Evolutionary conservation across 2,113 vertebrate species (phyloP), one percentile per base, ranked within the genome.

Genomic region (Hyperopisus bebe): DNA sequence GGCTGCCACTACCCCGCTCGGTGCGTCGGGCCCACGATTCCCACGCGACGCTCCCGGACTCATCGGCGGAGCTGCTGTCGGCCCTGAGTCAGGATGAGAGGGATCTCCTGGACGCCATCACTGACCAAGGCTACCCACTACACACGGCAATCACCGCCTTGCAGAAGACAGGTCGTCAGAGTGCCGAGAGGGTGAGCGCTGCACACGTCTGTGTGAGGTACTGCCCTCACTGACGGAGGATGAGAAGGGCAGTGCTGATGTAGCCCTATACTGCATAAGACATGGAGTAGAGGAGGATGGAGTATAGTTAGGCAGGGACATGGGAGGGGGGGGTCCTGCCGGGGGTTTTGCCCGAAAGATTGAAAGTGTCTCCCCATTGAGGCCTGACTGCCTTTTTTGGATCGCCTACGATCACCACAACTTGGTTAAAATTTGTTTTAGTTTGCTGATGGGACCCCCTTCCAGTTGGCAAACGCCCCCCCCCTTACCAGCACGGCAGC

Each of bases 51-150:
- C 92, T 94, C 85, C 92, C 94, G 0, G 97, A 98, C 92, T 95
- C 96, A 0, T 93, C 96, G 0, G 91, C 94, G 46, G 98, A 99
- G 90, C 94, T 99, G 92, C 94, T 99, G 89, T 95, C 95, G 0
- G 98, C 97, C 0, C 95, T 99, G 85, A 99, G 97, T 94, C 96
- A 97, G 74, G 98, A 98, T 90, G 98, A 99, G 92, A 93, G 96
- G 90, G 97, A 98, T 87, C 95, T 99, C 46, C 97, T 99, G 0
- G 96, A 97, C 90, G 96, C 95, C 0, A 94, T 99, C 90, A 97
- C 97, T 0, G 96, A 96, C 83, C 92, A 96, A 90, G 98, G 98
- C 21, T 98, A 98, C 92, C 95, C 97, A 0, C 90, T 97, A 46
- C 96, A 91, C 77, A 97, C 97, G 86, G 98, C 97, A 70, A 97